These are phyloP conservation scores for Pachycephus smyrnensis DNA, from an alignment of 2,888 invertebrate genomes.

Conservation along the genomic window DNA sequence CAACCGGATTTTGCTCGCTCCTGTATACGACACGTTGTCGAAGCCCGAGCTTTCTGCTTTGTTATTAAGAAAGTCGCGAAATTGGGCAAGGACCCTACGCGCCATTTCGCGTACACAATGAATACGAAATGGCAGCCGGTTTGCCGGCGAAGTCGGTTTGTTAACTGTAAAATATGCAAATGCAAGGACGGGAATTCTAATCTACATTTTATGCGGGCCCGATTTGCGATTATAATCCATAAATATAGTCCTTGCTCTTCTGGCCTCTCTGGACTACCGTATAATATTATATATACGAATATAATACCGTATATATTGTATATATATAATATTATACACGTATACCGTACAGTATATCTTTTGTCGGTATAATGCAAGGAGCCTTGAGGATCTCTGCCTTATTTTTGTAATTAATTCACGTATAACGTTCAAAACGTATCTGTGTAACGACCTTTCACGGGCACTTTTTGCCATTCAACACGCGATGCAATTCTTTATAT, in stretches of 20 bases:
- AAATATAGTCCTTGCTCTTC: background rate
- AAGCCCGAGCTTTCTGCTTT: background rate
- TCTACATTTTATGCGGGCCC: slow-evolving; percentile 45
- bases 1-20: background rate
- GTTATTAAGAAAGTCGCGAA: background rate
- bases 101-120: background rate
- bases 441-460: too few relatives aligned
- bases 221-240: slow-evolving; percentile 49
- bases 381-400: background rate
- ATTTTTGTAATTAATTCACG: too few relatives aligned
- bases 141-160: background rate
- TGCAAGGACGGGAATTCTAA: slow-evolving; percentile 22
- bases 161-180: background rate
- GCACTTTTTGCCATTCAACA: background rate
- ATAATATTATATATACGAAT: background rate
- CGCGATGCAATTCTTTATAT: background rate
- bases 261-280: background rate
- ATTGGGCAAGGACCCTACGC: background rate
- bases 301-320: background rate
- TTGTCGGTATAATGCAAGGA: background rate
- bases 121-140: background rate
- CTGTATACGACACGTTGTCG: background rate
- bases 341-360: background rate
- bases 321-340: background rate
- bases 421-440: too few relatives aligned